Evolutionary conservation across 2,888 invertebrate species (phyloP).

Genomic region (Drosophila hamatofila): DNA sequence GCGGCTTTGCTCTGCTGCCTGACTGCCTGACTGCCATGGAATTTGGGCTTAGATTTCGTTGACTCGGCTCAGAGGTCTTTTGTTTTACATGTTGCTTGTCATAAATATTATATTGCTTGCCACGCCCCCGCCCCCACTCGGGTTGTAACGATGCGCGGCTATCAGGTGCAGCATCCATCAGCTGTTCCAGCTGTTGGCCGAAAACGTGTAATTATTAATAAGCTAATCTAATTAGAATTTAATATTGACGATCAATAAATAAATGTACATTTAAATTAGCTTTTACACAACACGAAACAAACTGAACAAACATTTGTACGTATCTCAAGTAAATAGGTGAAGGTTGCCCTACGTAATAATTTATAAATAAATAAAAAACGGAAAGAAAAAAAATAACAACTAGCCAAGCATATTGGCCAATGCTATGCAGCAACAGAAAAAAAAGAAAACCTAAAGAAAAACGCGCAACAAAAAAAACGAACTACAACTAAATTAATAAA

Average conservation of each 20-base stretch:
- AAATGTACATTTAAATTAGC: neutral
- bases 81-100: slow-evolving; percentile 56
- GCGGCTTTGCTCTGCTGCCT: slow-evolving; percentile 66
- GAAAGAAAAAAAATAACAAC: slow-evolving; percentile 22
- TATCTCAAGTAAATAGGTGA: slow-evolving; percentile 61
- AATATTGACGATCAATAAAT: slow-evolving; percentile 39
- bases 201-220: slow-evolving; percentile 68
- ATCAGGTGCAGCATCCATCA: slow-evolving; percentile 28
- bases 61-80: slow-evolving; percentile 66
- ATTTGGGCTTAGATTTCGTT: slow-evolving; percentile 72
- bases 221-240: slow-evolving; percentile 63
- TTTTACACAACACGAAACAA: neutral
- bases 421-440: neutral
- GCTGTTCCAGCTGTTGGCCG: slow-evolving; percentile 13
- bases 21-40: slow-evolving; percentile 35
- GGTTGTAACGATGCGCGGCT: slow-evolving; percentile 31
- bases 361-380: slow-evolving; percentile 51
- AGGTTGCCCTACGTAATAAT: slow-evolving; percentile 71
- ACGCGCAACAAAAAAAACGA: slow-evolving; percentile 11
- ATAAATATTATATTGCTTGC: slow-evolving; percentile 64
- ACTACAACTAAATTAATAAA: slow-evolving; percentile 38
- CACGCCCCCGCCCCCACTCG: slow-evolving; percentile 23
- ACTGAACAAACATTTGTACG: slow-evolving; percentile 1
- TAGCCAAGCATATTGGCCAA: slow-evolving; percentile 36
- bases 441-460: slow-evolving; percentile 9